These are phyloP conservation scores for Atlantisia rogersi DNA, from an alignment of 2,113 vertebrate genomes.

Conservation along the genomic window DNA sequence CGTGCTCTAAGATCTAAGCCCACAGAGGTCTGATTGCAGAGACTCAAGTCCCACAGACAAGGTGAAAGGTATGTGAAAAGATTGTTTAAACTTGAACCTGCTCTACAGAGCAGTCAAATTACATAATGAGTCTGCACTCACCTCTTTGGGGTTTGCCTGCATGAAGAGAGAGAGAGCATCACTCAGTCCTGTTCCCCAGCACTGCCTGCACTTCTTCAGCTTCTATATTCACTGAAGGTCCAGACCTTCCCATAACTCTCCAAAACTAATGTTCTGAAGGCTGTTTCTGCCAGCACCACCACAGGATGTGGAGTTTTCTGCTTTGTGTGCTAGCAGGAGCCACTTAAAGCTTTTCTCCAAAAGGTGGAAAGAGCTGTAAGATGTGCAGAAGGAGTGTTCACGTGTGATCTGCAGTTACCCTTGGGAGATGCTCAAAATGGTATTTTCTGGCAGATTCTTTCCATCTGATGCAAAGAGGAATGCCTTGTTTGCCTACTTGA, in stretches of 20 bases:
- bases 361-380: neutral
- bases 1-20: neutral
- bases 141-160: neutral
- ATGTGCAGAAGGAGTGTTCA: neutral
- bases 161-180: neutral
- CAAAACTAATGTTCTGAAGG: neutral
- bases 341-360: neutral
- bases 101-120: neutral
- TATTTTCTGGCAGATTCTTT: neutral
- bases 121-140: neutral
- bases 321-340: neutral
- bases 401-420: neutral
- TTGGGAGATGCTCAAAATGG: neutral
- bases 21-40: neutral
- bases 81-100: slow-evolving; percentile 25
- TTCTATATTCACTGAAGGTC: neutral
- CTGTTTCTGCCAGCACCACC: neutral
- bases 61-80: neutral
- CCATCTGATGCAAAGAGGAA: neutral
- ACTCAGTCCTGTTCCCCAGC: neutral
- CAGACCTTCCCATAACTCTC: too few species aligned
- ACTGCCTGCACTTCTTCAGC: neutral
- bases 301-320: neutral
- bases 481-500: neutral
- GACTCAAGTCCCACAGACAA: neutral